Evolutionary conservation across 2,888 invertebrate genomes (phyloP).

Genomic region (Cataglyphis albicans): DNA sequence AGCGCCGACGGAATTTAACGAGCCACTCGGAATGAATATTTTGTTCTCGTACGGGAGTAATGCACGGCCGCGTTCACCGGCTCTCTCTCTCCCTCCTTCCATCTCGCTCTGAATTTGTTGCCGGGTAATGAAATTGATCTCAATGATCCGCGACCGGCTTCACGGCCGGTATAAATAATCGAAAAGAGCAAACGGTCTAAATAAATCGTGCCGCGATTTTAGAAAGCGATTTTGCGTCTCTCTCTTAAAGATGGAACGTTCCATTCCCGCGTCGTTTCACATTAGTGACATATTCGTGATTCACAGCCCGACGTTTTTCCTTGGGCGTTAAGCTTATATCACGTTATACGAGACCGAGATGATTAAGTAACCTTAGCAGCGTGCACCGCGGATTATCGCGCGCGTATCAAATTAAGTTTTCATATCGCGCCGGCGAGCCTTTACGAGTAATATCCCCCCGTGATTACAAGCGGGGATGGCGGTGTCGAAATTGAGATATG

Average conservation of each 20-base stretch:
- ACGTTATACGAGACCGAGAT: neutral
- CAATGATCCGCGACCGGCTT: constrained; percentile 47
- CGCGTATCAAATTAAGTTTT: constrained; percentile 5
- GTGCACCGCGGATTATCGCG: constrained; percentile 50
- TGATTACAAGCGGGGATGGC: constrained; percentile 22
- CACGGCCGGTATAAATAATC: constrained; percentile 46
- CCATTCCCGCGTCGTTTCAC: neutral
- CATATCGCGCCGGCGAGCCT: constrained; percentile 11
- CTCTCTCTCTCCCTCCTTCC: neutral
- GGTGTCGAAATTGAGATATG: constrained; percentile 48
- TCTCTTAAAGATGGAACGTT: constrained; percentile 5
- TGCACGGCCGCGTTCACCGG: neutral
- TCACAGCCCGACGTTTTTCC: neutral
- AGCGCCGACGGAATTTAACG: constrained; percentile 72
- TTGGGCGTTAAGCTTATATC: constrained; percentile 4
- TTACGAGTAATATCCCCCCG: constrained; percentile 28
- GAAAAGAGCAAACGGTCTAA: constrained; percentile 14
- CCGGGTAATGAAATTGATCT: constrained; percentile 54
- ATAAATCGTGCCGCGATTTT: constrained; percentile 37
- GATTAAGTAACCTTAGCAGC: constrained; percentile 56
- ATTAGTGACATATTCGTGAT: constrained; percentile 8
- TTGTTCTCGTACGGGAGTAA: constrained; percentile 60
- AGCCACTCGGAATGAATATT: constrained; percentile 75
- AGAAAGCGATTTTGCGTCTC: neutral
- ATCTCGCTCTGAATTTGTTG: constrained; percentile 25